Evolutionary conservation across 2,888 invertebrate genomes (phyloP).

Genomic region (Limnephilus lunatus): DNA sequence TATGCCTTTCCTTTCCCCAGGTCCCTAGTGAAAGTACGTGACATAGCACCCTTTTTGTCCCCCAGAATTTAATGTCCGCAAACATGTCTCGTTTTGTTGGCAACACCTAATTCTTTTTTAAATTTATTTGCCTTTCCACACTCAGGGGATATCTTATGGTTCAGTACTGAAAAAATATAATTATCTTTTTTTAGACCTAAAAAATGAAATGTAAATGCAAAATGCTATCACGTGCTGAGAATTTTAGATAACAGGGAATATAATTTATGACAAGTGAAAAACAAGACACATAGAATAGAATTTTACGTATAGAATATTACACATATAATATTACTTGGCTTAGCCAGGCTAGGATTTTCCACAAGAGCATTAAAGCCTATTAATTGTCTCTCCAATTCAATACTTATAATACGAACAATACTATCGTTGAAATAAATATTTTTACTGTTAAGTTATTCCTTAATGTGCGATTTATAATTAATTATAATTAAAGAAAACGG

Average conservation of each 20-base stretch:
- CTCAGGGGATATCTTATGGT: background rate
- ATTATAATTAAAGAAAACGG: too few species aligned
- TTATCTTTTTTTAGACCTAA: background rate
- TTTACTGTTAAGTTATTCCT: background rate
- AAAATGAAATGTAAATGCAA: background rate
- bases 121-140: background rate
- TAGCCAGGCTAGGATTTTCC: background rate
- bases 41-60: background rate
- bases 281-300: too few species aligned
- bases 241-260: background rate
- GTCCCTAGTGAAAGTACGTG: conserved; percentile 26
- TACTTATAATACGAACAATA: background rate
- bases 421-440: background rate
- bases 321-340: background rate
- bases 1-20: conserved; percentile 45
- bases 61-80: background rate
- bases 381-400: background rate
- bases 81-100: background rate
- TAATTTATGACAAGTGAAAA: background rate
- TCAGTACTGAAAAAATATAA: background rate
- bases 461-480: too few species aligned
- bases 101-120: background rate
- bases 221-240: background rate
- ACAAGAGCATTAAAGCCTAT: background rate
- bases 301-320: background rate